Evolutionary conservation across 2,113 vertebrate genomes (phyloP).

Genomic region (Gobiocypris rarus): DNA sequence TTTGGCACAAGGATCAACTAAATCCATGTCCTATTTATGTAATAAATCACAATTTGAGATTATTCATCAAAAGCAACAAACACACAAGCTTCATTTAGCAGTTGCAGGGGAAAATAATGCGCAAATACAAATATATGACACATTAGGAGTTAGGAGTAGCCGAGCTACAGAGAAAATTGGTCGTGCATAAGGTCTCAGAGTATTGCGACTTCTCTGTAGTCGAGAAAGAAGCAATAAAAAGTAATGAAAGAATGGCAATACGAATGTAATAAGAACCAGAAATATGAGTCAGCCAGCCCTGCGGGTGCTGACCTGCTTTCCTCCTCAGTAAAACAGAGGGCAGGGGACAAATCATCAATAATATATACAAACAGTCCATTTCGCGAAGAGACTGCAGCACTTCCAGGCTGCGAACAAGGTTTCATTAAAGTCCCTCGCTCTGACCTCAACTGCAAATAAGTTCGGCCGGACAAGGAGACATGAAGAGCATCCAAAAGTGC

Average conservation of each 20-base stretch:
- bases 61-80: constrained; percentile 25
- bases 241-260: constrained; percentile 79
- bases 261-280: constrained; percentile 73
- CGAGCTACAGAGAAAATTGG: background rate
- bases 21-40: constrained; percentile 18
- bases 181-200: constrained; percentile 56
- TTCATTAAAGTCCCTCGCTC: constrained; percentile 37
- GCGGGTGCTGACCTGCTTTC: constrained; percentile 75
- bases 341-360: constrained; percentile 78
- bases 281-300: constrained; percentile 72
- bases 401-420: constrained; percentile 2
- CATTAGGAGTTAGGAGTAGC: background rate
- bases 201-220: constrained; percentile 64
- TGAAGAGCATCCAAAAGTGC: background rate
- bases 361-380: constrained; percentile 68
- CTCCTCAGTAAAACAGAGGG: constrained; percentile 67
- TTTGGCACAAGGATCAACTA: constrained; percentile 10
- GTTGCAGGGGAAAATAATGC: background rate
- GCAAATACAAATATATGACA: background rate
- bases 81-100: background rate
- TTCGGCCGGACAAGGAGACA: background rate
- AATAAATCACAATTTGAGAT: constrained; percentile 23
- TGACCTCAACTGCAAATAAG: constrained; percentile 7
- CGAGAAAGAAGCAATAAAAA: constrained; percentile 66
- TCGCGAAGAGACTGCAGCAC: background rate